Evolutionary conservation across 2,888 invertebrate species (phyloP), one percentile per base, ranked within the genome.

Genomic region (Trissonchulus sp.): DNA sequence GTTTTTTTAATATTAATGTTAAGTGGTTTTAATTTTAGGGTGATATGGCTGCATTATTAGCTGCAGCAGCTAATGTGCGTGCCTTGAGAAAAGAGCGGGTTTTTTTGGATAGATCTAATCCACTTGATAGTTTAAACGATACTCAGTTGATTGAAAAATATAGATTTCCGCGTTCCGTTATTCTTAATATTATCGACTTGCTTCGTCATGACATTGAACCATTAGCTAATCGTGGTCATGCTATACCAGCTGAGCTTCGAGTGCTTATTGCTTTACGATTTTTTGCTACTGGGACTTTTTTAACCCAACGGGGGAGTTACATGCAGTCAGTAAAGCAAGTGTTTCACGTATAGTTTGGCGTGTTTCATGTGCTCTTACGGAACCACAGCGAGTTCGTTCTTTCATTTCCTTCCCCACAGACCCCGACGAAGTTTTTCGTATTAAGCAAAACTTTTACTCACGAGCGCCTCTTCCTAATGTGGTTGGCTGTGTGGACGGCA

Each of bases 401-500:
- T n/a, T n/a, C n/a, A n/a, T n/a, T n/a, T n/a, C n/a, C n/a, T 48
- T 48, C 23, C 48, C 48, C 8, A 48, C 48, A 15, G 48, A 48
- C 8, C n/a, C n/a, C n/a, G 48, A 48, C 48, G 8, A 8, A 15
- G 8, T 48, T 8, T 23, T 48, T 15, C 8, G 23, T 8, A 23
- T 48, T 23, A 48, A 48, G 48, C 48, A 15, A 23, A 23, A 48
- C 23, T 48, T 15, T 23, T 48, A 48, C 48, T 8, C 8, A 48
- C 48, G 8, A 1, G 68, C 75, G 8, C 30, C 72, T 1, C 79
- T 81, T 74, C 80, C 79, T 0, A 77, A 78, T n/a, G 75, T 80
- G 2, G 74, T 81, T 31, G 80, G 80, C 33, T 73, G 76, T 28
- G 73, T 80, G 2, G 81, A 81, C 65, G 79, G 80, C 0, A 79